Conservation (phyloP, 2,113 vertebrate genomes). For the Hippocampus mohnikei region DNA sequence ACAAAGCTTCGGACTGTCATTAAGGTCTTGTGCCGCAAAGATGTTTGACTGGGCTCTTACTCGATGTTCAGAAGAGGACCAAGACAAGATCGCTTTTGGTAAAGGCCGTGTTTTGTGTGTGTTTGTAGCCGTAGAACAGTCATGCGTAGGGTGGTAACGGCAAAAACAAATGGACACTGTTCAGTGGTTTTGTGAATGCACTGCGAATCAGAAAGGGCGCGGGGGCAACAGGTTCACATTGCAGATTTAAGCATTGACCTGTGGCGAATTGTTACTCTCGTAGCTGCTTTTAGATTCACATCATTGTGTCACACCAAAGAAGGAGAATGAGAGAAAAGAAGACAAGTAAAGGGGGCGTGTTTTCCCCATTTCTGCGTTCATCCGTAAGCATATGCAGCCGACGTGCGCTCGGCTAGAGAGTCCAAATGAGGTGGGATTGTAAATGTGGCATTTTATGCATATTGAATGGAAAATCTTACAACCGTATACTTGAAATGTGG, state of each 20-base stretch:
- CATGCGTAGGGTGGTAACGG: neutral
- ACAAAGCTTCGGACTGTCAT: neutral
- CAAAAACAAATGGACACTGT: neutral
- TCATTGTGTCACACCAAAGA: no score
- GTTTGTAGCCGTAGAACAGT: neutral
- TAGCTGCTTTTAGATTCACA: neutral
- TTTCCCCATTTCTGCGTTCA: neutral
- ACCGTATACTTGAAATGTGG: neutral
- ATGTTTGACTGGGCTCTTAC: neutral
- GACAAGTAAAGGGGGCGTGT: no score
- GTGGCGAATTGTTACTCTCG: neutral
- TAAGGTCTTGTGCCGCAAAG: neutral
- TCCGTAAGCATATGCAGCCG: neutral
- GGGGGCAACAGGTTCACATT: neutral
- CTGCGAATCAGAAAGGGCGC: no score
- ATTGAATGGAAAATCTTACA: neutral
- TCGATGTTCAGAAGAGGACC: neutral
- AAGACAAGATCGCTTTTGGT: neutral
- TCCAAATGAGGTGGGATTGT: neutral
- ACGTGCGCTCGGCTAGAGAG: neutral
- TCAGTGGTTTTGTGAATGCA: neutral
- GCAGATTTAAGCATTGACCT: neutral
- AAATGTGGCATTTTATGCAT: neutral
- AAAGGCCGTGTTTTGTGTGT: neutral
- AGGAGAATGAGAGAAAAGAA: no score